phyloP scores from a whole-genome alignment of 2,888 invertebrate genomes.

The Timema cristinae region DNA sequence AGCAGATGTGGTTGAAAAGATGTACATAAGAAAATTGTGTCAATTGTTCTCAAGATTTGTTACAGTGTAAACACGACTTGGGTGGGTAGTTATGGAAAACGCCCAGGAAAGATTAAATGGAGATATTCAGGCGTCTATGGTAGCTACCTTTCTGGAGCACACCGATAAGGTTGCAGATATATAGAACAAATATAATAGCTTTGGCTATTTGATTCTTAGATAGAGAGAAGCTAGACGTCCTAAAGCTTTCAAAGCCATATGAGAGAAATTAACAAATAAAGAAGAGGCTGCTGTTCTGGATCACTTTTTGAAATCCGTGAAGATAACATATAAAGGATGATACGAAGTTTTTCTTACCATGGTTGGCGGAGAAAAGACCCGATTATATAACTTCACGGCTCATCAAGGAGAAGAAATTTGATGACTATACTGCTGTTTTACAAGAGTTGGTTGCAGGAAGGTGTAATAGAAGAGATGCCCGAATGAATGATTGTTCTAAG shows the following conservation, averaged over 20 bases:
- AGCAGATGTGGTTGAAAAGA: background rate
- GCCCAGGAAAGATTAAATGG: background rate
- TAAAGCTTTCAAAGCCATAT: background rate
- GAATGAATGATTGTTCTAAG: background rate
- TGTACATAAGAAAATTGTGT: background rate
- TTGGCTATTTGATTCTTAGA: too few species aligned
- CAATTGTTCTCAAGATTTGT: background rate
- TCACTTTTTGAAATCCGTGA: background rate
- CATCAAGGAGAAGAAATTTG: background rate
- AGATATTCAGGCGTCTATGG: background rate
- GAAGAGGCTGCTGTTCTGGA: background rate
- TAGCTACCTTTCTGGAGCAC: background rate
- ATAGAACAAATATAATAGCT: too few species aligned
- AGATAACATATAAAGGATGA: background rate
- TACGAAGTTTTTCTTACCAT: background rate
- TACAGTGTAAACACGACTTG: background rate
- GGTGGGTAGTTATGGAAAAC: background rate
- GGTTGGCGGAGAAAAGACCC: background rate
- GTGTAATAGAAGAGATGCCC: background rate
- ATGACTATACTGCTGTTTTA: background rate
- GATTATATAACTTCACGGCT: background rate
- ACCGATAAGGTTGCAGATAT: background rate
- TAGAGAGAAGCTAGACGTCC: background rate
- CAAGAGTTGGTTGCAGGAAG: constrained; percentile 1
- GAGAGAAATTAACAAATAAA: background rate